phyloP scores from a whole-genome alignment of 2,797 vertebrate species.

The Podarcis lilfordi region DNA sequence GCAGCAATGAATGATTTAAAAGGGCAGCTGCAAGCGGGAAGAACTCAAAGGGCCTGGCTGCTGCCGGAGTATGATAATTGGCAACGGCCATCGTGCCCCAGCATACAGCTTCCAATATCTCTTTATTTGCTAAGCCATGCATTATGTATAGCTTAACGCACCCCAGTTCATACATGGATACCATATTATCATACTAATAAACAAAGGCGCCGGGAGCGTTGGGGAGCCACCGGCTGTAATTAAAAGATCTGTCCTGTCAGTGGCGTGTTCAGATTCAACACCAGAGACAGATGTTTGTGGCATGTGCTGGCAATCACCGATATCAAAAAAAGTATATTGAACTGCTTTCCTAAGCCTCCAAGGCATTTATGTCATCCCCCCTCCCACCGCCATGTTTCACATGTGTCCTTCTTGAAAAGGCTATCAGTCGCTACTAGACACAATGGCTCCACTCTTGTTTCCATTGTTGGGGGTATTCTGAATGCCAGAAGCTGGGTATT shows the following conservation, averaged over 20 bases:
- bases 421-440: no score
- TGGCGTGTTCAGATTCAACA: slow-evolving; percentile 39
- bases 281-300: slow-evolving; percentile 48
- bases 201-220: slow-evolving; percentile 59
- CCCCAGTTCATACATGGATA: slow-evolving; percentile 63
- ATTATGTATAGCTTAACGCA: slow-evolving; percentile 67
- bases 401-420: neutral
- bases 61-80: slow-evolving; percentile 77
- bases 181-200: slow-evolving; percentile 75
- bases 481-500: no score
- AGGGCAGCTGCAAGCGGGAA: slow-evolving; percentile 73
- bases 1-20: slow-evolving; percentile 74
- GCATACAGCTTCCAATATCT: slow-evolving; percentile 74
- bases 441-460: no score
- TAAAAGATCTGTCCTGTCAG: slow-evolving; percentile 68
- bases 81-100: slow-evolving; percentile 50
- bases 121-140: slow-evolving; percentile 78
- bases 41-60: slow-evolving; percentile 57
- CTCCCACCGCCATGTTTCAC: slow-evolving; percentile 8
- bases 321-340: slow-evolving; percentile 53
- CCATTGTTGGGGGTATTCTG: no score
- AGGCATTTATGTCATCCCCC: slow-evolving; percentile 30
- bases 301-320: slow-evolving; percentile 63
- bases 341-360: slow-evolving; percentile 30
- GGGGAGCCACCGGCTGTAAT: slow-evolving; percentile 53